Evolutionary conservation across 2,888 invertebrate species (phyloP).

Genomic region (Prenolepis imparis): DNA sequence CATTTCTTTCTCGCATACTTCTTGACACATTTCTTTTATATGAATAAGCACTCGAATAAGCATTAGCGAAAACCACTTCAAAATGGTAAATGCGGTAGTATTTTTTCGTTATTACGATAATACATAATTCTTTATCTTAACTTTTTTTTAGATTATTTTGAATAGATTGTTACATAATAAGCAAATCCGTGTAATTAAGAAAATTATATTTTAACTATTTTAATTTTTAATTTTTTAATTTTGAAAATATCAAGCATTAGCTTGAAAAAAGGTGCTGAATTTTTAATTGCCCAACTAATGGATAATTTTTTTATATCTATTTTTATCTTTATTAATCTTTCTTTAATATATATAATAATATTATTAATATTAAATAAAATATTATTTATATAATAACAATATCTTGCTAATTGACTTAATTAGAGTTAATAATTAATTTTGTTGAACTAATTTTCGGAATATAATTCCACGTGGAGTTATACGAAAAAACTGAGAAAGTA

Average conservation of each 20-base stretch:
- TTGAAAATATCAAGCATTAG: not conserved
- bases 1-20: conserved; percentile 49
- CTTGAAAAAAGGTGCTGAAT: not conserved
- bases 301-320: not conserved
- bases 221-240: not conserved
- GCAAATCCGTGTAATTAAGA: conserved; percentile 1
- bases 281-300: not conserved
- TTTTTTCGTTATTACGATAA: not conserved
- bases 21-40: conserved; percentile 32
- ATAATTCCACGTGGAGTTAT: not conserved
- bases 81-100: conserved; percentile 2
- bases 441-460: not conserved
- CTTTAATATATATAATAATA: not conserved
- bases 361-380: not conserved
- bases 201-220: not conserved
- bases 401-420: not conserved
- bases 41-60: conserved; percentile 22
- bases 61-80: conserved; percentile 29
- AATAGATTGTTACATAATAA: not conserved
- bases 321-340: not conserved
- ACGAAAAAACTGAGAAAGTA: not conserved
- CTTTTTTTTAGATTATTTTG: not conserved
- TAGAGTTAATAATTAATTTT: not conserved
- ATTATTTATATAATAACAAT: no score
- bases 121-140: conserved; percentile 1